Base-by-base conservation (phyloP, 64 coral and sea anemone genomes). In the Porites australiensis region DNA sequence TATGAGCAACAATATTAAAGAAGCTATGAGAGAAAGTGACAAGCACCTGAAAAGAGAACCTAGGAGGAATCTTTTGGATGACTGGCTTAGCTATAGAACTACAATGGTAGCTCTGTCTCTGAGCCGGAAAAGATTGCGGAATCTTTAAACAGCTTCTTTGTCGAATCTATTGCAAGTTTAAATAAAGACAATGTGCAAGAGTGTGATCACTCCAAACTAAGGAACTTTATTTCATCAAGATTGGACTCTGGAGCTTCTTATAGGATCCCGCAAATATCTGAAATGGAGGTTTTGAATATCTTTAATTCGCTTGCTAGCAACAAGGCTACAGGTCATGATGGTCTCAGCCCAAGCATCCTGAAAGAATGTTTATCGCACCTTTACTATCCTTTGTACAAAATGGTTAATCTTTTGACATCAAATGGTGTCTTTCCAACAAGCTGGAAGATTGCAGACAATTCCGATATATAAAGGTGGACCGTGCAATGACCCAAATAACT, bases 191-290 rank as follows among this genome's bases (percentile, higher is more conserved):
- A 79, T 58, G 76, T 50, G 48, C n/a, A 79, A 22, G 76, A 54
- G 0, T 79, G 47, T 51, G 76, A 79, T 58, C 19, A 79, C 76
- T 79, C 76, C 54, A 79, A 79, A 58, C 76, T 4, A 79, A 79
- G 76, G 43, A 79, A 79, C 77, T 79, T 79, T 79, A 59, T 79
- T 79, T 79, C 77, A 54, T 55, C 77, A 79, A 79, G 57, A 79
- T 59, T 50, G 57, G 46, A 52, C 50, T 37, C 27, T 37, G 27
- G 27, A 37, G 27, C 27, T 37, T 37, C 27, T 37, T 58, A 55
- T 79, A 55, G 50, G 50, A 79, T 79, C 27, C 77, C 77, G 27
- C 43, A 21, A 79, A 79, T 79, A 21, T 79, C 75, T 77, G 11
- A 50, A 77, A 16, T 50, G 52, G 45, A 77, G 75, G 37, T 77